These are phyloP conservation scores for Agrilus biguttatus DNA, from an alignment of 2,888 invertebrate species.

Conservation along the genomic window DNA sequence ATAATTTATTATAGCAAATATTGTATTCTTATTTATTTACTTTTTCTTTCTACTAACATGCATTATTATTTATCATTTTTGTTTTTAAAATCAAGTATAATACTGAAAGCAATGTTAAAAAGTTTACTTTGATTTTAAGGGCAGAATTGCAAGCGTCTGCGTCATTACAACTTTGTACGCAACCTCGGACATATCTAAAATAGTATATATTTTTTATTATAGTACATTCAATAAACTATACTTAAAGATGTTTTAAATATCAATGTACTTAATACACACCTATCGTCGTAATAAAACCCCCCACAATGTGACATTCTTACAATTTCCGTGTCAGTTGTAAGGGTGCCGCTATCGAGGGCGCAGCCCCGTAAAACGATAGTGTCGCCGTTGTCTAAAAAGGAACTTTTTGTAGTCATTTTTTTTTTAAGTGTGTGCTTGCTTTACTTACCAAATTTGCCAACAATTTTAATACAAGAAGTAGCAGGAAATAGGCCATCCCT, in stretches of 20 bases:
- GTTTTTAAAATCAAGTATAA: not conserved
- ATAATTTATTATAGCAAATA: not conserved
- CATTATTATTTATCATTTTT: not conserved
- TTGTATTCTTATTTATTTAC: constrained; percentile 2
- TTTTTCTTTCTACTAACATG: not conserved
- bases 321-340: constrained; percentile 92
- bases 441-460: constrained; percentile 67
- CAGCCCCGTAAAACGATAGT: constrained; percentile 83
- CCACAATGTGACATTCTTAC: constrained; percentile 97
- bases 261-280: constrained; percentile 34
- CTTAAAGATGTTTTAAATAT: not conserved
- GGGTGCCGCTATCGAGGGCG: constrained; percentile 87
- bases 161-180: constrained; percentile 88
- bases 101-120: too few relatives aligned
- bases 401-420: not conserved
- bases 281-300: constrained; percentile 75
- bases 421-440: not conserved
- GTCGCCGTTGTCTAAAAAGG: constrained; percentile 41
- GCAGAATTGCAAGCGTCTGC: constrained; percentile 74
- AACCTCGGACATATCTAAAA: constrained; percentile 74
- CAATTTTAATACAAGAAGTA: constrained; percentile 91
- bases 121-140: not conserved
- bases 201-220: not conserved
- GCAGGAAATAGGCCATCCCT: constrained; percentile 90
- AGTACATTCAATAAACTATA: too few relatives aligned